phyloP scores from a whole-genome alignment of 2,113 vertebrate genomes.

The Sceloporus tristichus region DNA sequence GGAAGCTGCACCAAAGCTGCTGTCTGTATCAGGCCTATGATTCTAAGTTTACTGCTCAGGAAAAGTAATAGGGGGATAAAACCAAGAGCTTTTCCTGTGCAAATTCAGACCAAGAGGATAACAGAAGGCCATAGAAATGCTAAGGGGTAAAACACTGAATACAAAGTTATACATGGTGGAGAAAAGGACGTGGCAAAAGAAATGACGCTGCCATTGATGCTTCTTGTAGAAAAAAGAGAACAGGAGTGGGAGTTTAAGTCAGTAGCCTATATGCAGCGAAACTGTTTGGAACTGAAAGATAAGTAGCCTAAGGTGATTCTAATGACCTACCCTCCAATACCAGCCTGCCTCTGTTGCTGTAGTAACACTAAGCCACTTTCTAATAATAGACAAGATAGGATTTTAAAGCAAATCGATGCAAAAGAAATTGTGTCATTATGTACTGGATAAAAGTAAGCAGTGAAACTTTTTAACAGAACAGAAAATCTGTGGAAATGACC shows the following conservation, averaged over 20 bases:
- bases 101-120: background rate
- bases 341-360: conserved; percentile 46
- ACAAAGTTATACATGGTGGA: background rate
- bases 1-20: no score
- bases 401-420: conserved; percentile 48
- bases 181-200: background rate
- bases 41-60: no score
- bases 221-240: background rate
- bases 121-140: background rate
- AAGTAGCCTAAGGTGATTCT: conserved; percentile 40
- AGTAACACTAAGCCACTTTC: conserved; percentile 51
- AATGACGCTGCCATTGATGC: background rate
- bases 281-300: conserved; percentile 25
- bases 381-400: conserved; percentile 38
- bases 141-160: background rate
- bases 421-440: conserved; percentile 22
- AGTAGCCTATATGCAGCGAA: background rate
- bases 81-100: no score
- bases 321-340: conserved; percentile 19
- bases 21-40: no score
- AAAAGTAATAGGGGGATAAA: no score
- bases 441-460: conserved; percentile 21
- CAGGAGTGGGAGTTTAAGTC: background rate
- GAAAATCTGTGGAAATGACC: background rate
- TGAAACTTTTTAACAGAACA: conserved; percentile 6